Percentiles rank a stretch among this genome's conserved stretches.
These are phyloP conservation scores for Archocentrus centrarchus DNA, from an alignment of 2,113 vertebrate genomes.

Conservation along the genomic window DNA sequence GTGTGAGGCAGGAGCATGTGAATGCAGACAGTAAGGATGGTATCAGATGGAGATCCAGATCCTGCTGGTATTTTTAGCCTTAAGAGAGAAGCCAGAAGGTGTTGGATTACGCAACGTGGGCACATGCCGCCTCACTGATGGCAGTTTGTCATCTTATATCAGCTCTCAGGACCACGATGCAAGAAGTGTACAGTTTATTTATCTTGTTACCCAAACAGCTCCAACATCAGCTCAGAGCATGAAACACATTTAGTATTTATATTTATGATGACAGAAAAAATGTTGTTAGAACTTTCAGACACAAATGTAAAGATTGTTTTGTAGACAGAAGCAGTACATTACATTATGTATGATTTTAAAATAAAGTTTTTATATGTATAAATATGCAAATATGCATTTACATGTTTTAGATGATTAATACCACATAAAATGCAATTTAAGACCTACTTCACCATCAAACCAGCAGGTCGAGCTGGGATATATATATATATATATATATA, in stretches of 20 bases:
- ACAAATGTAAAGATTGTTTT: background rate
- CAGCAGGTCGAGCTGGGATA: background rate
- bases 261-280: background rate
- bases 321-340: background rate
- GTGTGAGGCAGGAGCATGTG: background rate
- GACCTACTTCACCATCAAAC: background rate
- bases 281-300: background rate
- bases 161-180: constrained; percentile 20
- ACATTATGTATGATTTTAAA: background rate
- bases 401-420: too few species aligned
- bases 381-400: too few species aligned
- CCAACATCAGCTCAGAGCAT: background rate
- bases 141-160: constrained; percentile 41
- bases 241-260: background rate
- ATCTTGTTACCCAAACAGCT: background rate
- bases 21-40: background rate
- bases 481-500: too few species aligned
- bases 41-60: constrained; percentile 59
- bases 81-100: constrained; percentile 54
- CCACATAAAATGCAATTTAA: background rate
- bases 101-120: constrained; percentile 59
- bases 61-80: constrained; percentile 63
- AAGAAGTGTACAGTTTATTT: background rate
- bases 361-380: too few species aligned
- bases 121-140: constrained; percentile 33